phyloP scores from a whole-genome alignment of 2,113 vertebrate genomes.

The Chiloscyllium plagiosum region DNA sequence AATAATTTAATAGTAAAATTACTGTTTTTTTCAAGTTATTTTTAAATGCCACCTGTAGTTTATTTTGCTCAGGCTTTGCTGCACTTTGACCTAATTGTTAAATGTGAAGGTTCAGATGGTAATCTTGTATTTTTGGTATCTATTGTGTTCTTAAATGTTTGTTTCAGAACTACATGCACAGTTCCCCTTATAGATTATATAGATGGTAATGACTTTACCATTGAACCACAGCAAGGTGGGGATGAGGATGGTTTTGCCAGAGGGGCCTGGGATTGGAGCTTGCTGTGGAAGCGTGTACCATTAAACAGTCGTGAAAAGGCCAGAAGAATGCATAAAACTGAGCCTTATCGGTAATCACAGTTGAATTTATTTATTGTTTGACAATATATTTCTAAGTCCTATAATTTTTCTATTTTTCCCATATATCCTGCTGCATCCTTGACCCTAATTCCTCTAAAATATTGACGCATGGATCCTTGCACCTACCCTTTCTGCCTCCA shows the following conservation, averaged over 20 bases:
- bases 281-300: slow-evolving; percentile 94
- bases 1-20: not conserved
- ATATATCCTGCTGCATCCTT: slow-evolving; percentile 30
- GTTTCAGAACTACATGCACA: slow-evolving; percentile 93
- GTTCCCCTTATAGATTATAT: slow-evolving; percentile 99
- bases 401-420: slow-evolving; percentile 45
- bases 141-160: slow-evolving; percentile 40
- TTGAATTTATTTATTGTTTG: slow-evolving; percentile 48
- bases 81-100: not conserved
- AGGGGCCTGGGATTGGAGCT: slow-evolving; percentile 98
- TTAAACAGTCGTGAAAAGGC: slow-evolving; percentile 90
- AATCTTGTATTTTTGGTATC: slow-evolving; percentile 21
- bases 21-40: not conserved
- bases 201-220: slow-evolving; percentile 96
- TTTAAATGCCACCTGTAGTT: not conserved
- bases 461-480: slow-evolving; percentile 42
- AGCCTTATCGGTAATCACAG: slow-evolving; percentile 89
- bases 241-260: slow-evolving; percentile 96
- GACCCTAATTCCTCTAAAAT: slow-evolving; percentile 37
- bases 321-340: slow-evolving; percentile 83
- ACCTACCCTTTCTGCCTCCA: slow-evolving; percentile 48
- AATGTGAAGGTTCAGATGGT: slow-evolving; percentile 8
- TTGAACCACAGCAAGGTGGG: slow-evolving; percentile 96
- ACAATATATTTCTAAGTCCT: slow-evolving; percentile 54
- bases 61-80: not conserved